These are phyloP conservation scores for Epinotia nisella DNA, from an alignment of 2,888 invertebrate species.

Conservation along the genomic window DNA sequence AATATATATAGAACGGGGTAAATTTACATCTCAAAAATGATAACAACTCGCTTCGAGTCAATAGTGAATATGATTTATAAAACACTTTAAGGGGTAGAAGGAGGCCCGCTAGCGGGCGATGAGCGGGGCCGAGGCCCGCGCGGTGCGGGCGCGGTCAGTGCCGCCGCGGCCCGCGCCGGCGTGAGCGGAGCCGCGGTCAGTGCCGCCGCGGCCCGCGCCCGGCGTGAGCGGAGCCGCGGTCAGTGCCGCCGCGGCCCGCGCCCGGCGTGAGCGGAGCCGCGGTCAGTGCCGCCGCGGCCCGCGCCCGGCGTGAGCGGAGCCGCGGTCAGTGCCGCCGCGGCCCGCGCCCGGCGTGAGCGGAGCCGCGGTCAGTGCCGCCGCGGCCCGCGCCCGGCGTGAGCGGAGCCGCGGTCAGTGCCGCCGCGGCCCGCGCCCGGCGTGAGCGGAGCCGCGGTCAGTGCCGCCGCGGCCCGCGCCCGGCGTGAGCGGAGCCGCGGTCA, in stretches of 20 bases:
- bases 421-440: conserved; percentile 43
- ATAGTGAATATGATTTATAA: conserved; percentile 75
- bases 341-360: too few species aligned
- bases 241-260: conserved; percentile 50
- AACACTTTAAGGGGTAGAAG: conserved; percentile 59
- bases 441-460: conserved; percentile 47
- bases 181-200: conserved; percentile 46
- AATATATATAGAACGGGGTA: conserved; percentile 78
- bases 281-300: conserved; percentile 45
- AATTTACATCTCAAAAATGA: conserved; percentile 83
- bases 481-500: too few species aligned
- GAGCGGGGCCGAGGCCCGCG: conserved; percentile 44
- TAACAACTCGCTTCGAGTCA: conserved; percentile 72
- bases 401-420: conserved; percentile 48
- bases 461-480: conserved; percentile 46
- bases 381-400: conserved; percentile 43
- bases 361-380: conserved; percentile 44
- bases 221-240: conserved; percentile 49
- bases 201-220: conserved; percentile 41
- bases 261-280: conserved; percentile 48
- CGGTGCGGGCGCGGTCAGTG: conserved; percentile 47
- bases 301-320: conserved; percentile 45
- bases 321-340: conserved; percentile 48
- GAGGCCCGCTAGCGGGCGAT: conserved; percentile 36
- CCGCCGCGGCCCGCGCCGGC: conserved; percentile 45